These are phyloP conservation scores for zebrafish (Danio rerio) DNA, from an alignment of 2,113 vertebrate species.

Conservation along the genomic window GRCz12tu NC_133192.1:21887501-21888000, in stretches of 20 bases:
- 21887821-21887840: not conserved
- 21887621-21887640: not conserved
- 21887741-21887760: not conserved
- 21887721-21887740: not conserved
- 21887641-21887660: not conserved
- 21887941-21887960: not conserved
- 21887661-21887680: not conserved
- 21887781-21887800: not conserved
- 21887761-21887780: not conserved
- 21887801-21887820: not conserved
- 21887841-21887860: not conserved
- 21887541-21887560: too few species aligned
- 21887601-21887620: not conserved
- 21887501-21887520: too few species aligned
- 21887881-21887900: not conserved
- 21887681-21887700: not conserved
- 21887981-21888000: not conserved
- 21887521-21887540: too few species aligned
- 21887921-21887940: not conserved
- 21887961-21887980: conserved; percentile 1
- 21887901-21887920: not conserved
- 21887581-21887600: not conserved
- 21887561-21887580: too few species aligned
- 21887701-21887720: conserved; percentile 11
- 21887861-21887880: not conserved